Evolutionary conservation across 2,888 invertebrate species (phyloP), one percentile per base, ranked within the genome.

Genomic region (Limenitis camilla): DNA sequence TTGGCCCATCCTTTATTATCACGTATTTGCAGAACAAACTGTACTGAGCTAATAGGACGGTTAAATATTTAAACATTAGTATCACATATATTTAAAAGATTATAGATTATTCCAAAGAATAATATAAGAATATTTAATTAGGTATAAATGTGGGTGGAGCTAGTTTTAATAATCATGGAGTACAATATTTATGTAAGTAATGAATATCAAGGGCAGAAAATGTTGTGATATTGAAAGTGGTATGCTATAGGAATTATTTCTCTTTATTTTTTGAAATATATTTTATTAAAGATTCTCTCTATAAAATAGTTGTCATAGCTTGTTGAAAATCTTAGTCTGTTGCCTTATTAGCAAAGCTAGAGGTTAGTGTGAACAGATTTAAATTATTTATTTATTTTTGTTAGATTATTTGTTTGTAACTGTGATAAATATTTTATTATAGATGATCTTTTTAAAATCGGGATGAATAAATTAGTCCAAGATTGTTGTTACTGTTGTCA

Each of bases 351-450:
- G 56, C 54, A 43, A 41, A 54, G 53, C 52, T 60, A 60, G 57
- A 44, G 40, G 8, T 52, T 53, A 48, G 36, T 40, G 33, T 43
- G 33, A 46, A 49, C 29, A 43, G 29, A 6, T 11, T 42, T 1
- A 38, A 36, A 29, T 36, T 36, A 36, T 45, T 45, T 9, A 36
- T 38, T 36, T 45, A 38, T 36, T 9, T 49, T 49, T 51, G n/a
- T 55, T 61, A 53, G 49, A 49, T 53, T 53, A 45, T 60, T 63
- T 56, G 50, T 64, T 62, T 65, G 52, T 62, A 59, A 65, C 66
- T 66, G 67, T 68, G 65, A 66, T 67, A 64, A 60, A 59, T 61
- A 62, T 62, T 62, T 61, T 62, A 63, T 49, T 57, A 55, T 64
- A 61, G 57, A 55, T 55, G 47, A 53, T 56, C 49, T 59, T 53